Evolutionary conservation across 2,113 vertebrate genomes (phyloP), one percentile per base, ranked within the genome.

Genomic region (Motacilla tschutschensis): DNA sequence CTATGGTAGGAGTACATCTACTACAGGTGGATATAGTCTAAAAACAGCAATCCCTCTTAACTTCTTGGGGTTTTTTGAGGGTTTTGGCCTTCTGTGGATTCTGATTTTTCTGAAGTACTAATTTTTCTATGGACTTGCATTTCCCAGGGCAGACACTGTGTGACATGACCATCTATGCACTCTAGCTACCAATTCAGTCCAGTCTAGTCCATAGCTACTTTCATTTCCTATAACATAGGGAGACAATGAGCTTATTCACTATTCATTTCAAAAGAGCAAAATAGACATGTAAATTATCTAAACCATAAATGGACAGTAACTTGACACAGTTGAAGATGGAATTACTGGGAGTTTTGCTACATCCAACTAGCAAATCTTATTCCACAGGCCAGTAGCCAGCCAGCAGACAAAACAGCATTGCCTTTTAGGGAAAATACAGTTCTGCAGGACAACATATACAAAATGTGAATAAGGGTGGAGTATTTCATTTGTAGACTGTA

Each of bases 211-310:
- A 81, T 90, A 80, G 87, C 90, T 92, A 95, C 88, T 96, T 92
- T 94, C 90, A 89, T 79, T 92, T 78, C 79, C 92, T 96, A 95
- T 95, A 94, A 95, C 62, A 83, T 75, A 91, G 77, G 38, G 83
- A 90, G 67, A 97, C 96, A 97, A 97, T 94, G 72, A 94, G 35
- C 77, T 93, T 96, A 96, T 97, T 97, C 96, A 97, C 96, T 93
- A 97, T 95, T 97, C 93, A 96, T 95, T 90, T 14, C 76, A 92
- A 84, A 96, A 92, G 90, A 96, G 94, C 75, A 95, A 95, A 97
- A 96, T 92, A 87, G 94, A 93, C 93, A 67, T 96, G 94, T 94
- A 96, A 96, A 96, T 96, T 97, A 96, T 97, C 93, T 96, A 96
- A 96, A 93, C 83, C 90, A 94, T 96, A 97, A 97, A 96, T 93